Evolutionary conservation across 2,113 vertebrate genomes (phyloP), one percentile per base, ranked within the genome.

Genomic region (Pampusana beccarii): DNA sequence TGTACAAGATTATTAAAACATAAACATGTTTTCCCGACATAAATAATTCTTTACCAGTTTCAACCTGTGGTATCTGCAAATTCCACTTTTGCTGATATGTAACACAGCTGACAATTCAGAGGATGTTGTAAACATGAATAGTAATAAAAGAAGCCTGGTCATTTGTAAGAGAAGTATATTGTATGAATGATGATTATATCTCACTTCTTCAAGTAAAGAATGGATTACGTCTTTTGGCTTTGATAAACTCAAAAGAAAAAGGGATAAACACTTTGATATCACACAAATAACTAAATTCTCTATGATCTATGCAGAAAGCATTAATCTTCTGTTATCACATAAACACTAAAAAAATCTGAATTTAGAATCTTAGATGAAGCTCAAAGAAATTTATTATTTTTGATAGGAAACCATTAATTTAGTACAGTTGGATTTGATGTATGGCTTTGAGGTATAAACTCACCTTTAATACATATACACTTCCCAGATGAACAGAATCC

Each of bases 191-290:
- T 88, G 83, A 92, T 58, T 94, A 20, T 89, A 94, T 74, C 74
- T 80, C 67, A 33, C 53, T 96, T 93, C 61, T 95, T 95, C 50
- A 95, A 48, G 23, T 86, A 60, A 95, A 89, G 66, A 97, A 95
- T 90, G 51, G 53, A 71, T 97, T 93, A 85, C 65, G 26, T 40
- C 46, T 95, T 94, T 93, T 96, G 36, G 36, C 51, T 95, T 83
- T 80, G 60, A 96, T 97, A 96, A 97, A 93, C 70, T 96, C 62
- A 80, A 87, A 95, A 96, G 65, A 84, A 90, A 95, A 75, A 95
- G 14, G 46, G 70, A 64, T 70, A 94, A 97, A 84, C 71, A 61
- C 28, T 90, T 96, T 58, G 62, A 57, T 95, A 96, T 94, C 82
- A 93, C 54, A 93, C 38, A 86, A 93, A 96, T 56, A 92, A 82